These are phyloP conservation scores for Eulemur rubriventer DNA, from an alignment of 2,797 vertebrate genomes.

Conservation along the genomic window DNA sequence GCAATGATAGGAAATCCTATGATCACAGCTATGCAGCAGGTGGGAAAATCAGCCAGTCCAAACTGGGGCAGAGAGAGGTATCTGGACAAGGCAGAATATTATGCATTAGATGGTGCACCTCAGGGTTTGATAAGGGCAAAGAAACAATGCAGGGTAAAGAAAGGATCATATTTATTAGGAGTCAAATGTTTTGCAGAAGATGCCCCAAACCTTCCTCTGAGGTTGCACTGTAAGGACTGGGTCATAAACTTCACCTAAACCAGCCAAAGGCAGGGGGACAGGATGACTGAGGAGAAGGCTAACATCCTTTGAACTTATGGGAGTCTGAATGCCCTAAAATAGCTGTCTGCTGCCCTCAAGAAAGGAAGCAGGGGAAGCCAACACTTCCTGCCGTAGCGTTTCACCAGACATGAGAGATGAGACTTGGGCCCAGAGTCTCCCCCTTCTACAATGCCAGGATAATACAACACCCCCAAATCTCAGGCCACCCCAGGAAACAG, in stretches of 20 bases:
- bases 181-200: background rate
- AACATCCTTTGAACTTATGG: background rate
- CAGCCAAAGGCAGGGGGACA: background rate
- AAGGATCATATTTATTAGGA: background rate
- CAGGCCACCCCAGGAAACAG: background rate
- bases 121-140: background rate
- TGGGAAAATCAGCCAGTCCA: background rate
- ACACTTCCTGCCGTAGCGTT: background rate
- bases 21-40: background rate
- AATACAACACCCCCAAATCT: background rate
- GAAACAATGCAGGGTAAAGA: background rate
- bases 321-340: background rate
- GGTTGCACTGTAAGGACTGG: background rate
- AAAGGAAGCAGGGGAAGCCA: background rate
- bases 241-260: background rate
- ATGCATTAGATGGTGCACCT: background rate
- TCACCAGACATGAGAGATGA: background rate
- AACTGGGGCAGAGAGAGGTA: background rate
- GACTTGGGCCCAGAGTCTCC: background rate
- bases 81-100: background rate
- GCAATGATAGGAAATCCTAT: background rate
- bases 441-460: background rate
- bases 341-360: background rate
- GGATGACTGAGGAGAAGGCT: background rate
- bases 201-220: background rate